These are phyloP conservation scores for Drosophila subobscura DNA, from an alignment of 1,140 invertebrate species.

Conservation along the genomic window DNA sequence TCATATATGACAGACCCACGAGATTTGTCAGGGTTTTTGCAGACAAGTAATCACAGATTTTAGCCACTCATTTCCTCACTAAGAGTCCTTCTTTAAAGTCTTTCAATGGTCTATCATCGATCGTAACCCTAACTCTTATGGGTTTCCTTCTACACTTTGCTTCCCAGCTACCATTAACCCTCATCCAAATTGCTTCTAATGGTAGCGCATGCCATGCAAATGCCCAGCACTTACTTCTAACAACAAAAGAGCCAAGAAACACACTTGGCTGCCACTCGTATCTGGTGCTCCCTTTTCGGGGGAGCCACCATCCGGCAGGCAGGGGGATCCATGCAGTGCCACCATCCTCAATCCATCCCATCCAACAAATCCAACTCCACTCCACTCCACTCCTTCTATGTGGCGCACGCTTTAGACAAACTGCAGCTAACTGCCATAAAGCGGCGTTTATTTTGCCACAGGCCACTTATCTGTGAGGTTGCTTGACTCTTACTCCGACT, in stretches of 20 bases:
- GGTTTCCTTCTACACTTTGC: slow-evolving; percentile 3
- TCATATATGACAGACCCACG: too few relatives aligned
- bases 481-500: slow-evolving; percentile 42
- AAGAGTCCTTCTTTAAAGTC: not conserved
- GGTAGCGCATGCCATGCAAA: slow-evolving; percentile 79
- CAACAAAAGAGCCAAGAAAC: slow-evolving; percentile 50
- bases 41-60: slow-evolving; percentile 17
- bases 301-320: slow-evolving; percentile 7
- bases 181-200: slow-evolving; percentile 75
- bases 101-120: slow-evolving; percentile 26
- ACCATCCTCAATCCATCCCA: slow-evolving; percentile 32
- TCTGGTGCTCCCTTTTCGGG: slow-evolving; percentile 56
- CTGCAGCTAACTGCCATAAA: slow-evolving; percentile 80
- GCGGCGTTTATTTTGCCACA: slow-evolving; percentile 81
- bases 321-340: slow-evolving; percentile 37
- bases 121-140: slow-evolving; percentile 23
- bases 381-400: slow-evolving; percentile 29
- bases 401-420: slow-evolving; percentile 72
- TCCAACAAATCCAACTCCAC: slow-evolving; percentile 4
- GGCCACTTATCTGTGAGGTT: slow-evolving; percentile 78
- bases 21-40: not conserved
- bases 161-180: slow-evolving; percentile 52
- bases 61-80: slow-evolving; percentile 2
- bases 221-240: slow-evolving; percentile 65
- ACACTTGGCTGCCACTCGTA: slow-evolving; percentile 64